phyloP scores from a whole-genome alignment of 2,888 invertebrate genomes.

The Tryphoninae sp. region DNA sequence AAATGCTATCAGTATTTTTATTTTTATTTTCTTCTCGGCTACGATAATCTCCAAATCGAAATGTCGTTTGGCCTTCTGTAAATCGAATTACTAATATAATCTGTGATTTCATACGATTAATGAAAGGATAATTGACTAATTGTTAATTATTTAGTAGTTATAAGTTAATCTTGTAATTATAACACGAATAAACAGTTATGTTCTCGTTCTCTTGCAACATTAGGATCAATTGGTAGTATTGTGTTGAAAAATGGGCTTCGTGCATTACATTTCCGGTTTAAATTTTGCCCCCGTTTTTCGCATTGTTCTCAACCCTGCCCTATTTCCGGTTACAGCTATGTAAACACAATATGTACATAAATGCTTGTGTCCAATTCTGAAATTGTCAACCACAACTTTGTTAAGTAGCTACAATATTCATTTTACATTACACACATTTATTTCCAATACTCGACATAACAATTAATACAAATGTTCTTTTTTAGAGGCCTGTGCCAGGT shows the following conservation, averaged over 20 bases:
- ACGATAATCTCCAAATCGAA: conserved; percentile 35
- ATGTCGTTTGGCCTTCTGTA: conserved; percentile 46
- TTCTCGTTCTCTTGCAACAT: conserved; percentile 52
- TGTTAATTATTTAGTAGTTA: conserved; percentile 58
- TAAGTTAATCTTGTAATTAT: conserved; percentile 59
- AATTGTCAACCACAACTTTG: not conserved
- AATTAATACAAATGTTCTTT: not conserved
- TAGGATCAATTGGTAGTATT: not conserved
- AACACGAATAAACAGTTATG: conserved; percentile 52
- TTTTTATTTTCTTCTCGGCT: conserved; percentile 37
- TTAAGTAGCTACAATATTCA: no score
- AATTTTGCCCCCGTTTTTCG: conserved; percentile 3
- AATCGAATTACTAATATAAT: conserved; percentile 59
- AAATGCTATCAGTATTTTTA: conserved; percentile 27
- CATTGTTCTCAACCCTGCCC: not conserved
- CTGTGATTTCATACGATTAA: conserved; percentile 62
- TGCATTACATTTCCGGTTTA: not conserved
- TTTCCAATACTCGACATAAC: not conserved
- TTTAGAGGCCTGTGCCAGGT: not conserved
- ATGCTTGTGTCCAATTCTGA: not conserved
- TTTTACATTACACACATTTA: not conserved
- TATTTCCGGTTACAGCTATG: not conserved
- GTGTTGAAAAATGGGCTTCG: not conserved
- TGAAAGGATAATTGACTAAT: conserved; percentile 40
- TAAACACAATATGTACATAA: not conserved